These are phyloP conservation scores for Oryzaephilus surinamensis DNA, from an alignment of 1,140 invertebrate species.

Conservation along the genomic window DNA sequence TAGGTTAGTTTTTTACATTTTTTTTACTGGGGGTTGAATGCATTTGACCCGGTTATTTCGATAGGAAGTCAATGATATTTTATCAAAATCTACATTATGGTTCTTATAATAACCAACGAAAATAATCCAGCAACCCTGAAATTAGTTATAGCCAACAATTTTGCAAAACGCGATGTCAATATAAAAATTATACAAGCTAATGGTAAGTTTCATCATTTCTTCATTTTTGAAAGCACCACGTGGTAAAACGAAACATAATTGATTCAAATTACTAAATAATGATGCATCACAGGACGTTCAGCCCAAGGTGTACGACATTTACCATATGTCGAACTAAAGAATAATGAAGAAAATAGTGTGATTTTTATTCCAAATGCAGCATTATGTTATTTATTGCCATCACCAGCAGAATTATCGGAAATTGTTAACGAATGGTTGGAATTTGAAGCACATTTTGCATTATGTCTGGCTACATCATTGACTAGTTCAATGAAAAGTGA, in stretches of 20 bases:
- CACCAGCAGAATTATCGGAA: conserved; percentile 29
- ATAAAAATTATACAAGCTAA: conserved; percentile 43
- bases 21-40: no score
- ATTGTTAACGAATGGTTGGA: conserved; percentile 56
- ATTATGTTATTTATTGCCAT: conserved; percentile 41
- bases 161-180: conserved; percentile 43
- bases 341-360: conserved; percentile 32
- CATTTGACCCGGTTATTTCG: no score
- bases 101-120: no score
- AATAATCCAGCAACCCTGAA: conserved; percentile 63
- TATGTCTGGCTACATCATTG: no score
- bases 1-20: no score
- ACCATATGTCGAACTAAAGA: conserved; percentile 41
- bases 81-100: no score
- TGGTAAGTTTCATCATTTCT: conserved; percentile 38
- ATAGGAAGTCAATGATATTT: no score
- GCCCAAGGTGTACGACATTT: conserved; percentile 34
- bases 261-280: no score
- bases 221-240: conserved; percentile 4
- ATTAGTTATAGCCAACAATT: conserved; percentile 52
- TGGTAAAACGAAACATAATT: no score
- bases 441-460: conserved; percentile 68
- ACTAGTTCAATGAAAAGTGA: no score
- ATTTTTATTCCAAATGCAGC: conserved; percentile 48
- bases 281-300: conserved; percentile 26